Evolutionary conservation across 2,797 vertebrate species (phyloP), one percentile per base, ranked within the genome.

Genomic region (Atherinosoma microstoma): DNA sequence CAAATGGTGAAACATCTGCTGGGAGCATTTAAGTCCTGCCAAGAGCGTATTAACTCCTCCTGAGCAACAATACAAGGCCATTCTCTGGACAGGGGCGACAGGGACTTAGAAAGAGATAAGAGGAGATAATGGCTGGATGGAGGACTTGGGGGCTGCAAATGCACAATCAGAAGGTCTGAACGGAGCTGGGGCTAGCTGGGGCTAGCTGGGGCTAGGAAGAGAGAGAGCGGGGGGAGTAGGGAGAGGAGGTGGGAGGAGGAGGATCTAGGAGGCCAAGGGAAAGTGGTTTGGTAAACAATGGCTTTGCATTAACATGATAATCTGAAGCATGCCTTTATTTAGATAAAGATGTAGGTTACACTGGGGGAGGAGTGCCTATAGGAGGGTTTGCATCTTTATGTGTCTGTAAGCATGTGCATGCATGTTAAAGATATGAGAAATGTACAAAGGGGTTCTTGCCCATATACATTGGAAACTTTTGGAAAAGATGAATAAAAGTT

Each of bases 71-170:
- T 88, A 70, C 70, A 68, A 80, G 81, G 86, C 83, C 81, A 82
- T 91, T 91, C 84, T 92, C 84, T 89, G 79, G 57, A 76, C 73
- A 74, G 74, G 69, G 78, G 74, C 64, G 51, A 82, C 64, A 8
- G 90, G 88, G 90, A 92, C 91, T 93, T 91, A 92, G 84, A 78
- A 78, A 67, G 80, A 91, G 88, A 93, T 93, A 92, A 94, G 90
- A 92, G 87, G 84, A 92, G 91, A 93, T 94, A 92, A 94, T 93
- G 87, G 87, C 80, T 83, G 87, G 83, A 82, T 84, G 88, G 73
- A 84, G 82, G 87, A 87, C 83, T 87, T 84, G 67, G 76, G 64
- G 80, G 83, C 88, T 88, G 89, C 79, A 89, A 92, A 88, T 91
- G 90, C 85, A 89, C 90, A 90, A 83, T 90, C 82, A 73, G 80